These are phyloP conservation scores for Lutjanus erythropterus DNA, from an alignment of 2,113 vertebrate genomes.

Conservation along the genomic window DNA sequence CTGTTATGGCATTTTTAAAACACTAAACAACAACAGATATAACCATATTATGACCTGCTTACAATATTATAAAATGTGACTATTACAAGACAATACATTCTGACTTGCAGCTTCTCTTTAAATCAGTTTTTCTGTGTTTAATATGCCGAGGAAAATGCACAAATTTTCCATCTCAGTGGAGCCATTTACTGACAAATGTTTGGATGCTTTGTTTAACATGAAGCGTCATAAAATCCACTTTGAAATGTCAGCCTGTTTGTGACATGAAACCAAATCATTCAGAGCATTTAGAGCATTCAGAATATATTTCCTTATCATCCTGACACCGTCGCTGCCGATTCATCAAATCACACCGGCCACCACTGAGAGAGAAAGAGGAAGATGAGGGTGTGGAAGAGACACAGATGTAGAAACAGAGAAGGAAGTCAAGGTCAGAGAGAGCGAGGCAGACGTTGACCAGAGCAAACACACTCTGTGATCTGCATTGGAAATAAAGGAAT, in stretches of 20 bases:
- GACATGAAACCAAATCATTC: not conserved
- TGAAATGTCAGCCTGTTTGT: not conserved
- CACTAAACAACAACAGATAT: not conserved
- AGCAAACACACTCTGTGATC: constrained; percentile 52
- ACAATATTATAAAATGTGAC: too few relatives aligned
- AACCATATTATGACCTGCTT: not conserved
- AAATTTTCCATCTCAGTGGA: not conserved
- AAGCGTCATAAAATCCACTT: not conserved
- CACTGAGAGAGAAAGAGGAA: not conserved
- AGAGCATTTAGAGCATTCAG: not conserved
- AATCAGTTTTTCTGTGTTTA: not conserved
- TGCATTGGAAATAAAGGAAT: constrained; percentile 46
- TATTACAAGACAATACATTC: too few relatives aligned
- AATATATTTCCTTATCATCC: not conserved
- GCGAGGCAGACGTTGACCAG: constrained; percentile 2
- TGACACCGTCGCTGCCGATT: not conserved
- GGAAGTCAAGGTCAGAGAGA: constrained; percentile 8
- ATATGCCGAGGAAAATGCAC: too few relatives aligned
- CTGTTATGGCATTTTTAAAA: not conserved
- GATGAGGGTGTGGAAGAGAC: too few relatives aligned
- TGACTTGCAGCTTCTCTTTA: too few relatives aligned
- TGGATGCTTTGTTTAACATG: not conserved
- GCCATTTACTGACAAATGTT: not conserved
- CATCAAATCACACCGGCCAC: not conserved
- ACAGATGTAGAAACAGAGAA: not conserved